Evolutionary conservation across 2,113 vertebrate species (phyloP), one percentile per base, ranked within the genome.

Genomic region (Heterotis niloticus): DNA sequence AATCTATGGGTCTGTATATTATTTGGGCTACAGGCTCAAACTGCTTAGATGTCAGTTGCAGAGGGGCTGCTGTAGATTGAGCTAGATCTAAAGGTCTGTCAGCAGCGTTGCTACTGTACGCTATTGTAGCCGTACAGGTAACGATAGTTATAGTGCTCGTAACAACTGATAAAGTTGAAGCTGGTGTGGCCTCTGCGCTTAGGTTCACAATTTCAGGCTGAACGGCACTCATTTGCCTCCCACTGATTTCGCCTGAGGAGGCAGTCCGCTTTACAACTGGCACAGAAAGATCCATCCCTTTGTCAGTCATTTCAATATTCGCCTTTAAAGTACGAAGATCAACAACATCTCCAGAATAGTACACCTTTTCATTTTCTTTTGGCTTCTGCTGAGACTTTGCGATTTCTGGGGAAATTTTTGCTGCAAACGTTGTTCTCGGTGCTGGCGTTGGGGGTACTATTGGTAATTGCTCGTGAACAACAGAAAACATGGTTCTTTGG

Each of bases 151-250:
- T 90, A 56, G 90, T 90, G 83, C 94, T 93, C 1, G 93, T 91
- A 29, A 91, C 92, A 83, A 95, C 76, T 81, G 94, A 87, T 59
- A 93, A 54, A 68, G 93, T 93, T 71, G 93, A 87, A 34, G 91
- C 83, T 0, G 90, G 89, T 57, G 92, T 87, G 79, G 94, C 87
- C 12, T 90, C 88, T 80, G 94, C 85, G 84, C 95, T 98, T 66
- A 99, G 95, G 84, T 99, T 98, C 80, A 98, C 91, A 82, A 98
- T 93, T 85, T 94, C 92, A 76, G 98, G 94, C 77, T 97, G 95
- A 29, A 99, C 90, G 74, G 96, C 91, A 82, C 96, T 98, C 18
- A 92, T 92, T 84, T 94, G 95, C 74, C 94, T 91, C 7, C 89
- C 92, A 83, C 85, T 89, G 17, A 81, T 75, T 44, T 96, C 94